Percentiles rank a stretch among this genome's conserved stretches.
Conservation (phyloP, 1,140 invertebrate genomes). For the Oscheius sp. region DNA sequence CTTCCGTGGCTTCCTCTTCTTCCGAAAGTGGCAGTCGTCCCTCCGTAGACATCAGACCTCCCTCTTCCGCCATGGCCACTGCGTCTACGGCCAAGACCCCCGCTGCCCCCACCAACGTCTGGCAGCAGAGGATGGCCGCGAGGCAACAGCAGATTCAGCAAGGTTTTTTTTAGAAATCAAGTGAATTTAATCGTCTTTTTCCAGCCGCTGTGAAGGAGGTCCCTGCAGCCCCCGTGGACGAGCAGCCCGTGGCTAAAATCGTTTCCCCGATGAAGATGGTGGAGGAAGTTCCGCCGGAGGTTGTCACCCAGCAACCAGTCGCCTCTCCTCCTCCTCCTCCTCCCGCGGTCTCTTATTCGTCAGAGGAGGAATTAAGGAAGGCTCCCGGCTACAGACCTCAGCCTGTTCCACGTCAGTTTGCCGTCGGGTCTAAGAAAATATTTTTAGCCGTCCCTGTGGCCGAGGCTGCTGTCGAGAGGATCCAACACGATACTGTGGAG, state of each 20-base stretch:
- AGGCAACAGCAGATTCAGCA: too few species aligned
- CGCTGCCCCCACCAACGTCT: conserved; percentile 41
- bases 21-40: neutral
- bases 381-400: neutral
- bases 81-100: neutral
- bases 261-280: neutral
- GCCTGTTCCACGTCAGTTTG: neutral
- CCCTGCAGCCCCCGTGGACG: too few species aligned
- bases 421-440: too few species aligned
- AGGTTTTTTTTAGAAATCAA: too few species aligned
- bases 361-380: neutral
- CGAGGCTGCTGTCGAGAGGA: too few species aligned
- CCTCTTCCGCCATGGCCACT: too few species aligned
- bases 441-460: too few species aligned
- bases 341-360: neutral
- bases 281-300: neutral
- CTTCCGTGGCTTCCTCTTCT: conserved; percentile 4
- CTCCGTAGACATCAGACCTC: neutral
- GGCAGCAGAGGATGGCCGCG: conserved; percentile 53
- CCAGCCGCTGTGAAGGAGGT: too few species aligned
- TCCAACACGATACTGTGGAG: too few species aligned
- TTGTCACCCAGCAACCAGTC: neutral
- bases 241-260: too few species aligned
- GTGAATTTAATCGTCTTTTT: too few species aligned
- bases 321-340: neutral